A percentile compares a stretch with the other conserved stretches of the same genome.
phyloP scores from a whole-genome alignment of 2,797 vertebrate genomes.

The Rhincodon typus region DNA sequence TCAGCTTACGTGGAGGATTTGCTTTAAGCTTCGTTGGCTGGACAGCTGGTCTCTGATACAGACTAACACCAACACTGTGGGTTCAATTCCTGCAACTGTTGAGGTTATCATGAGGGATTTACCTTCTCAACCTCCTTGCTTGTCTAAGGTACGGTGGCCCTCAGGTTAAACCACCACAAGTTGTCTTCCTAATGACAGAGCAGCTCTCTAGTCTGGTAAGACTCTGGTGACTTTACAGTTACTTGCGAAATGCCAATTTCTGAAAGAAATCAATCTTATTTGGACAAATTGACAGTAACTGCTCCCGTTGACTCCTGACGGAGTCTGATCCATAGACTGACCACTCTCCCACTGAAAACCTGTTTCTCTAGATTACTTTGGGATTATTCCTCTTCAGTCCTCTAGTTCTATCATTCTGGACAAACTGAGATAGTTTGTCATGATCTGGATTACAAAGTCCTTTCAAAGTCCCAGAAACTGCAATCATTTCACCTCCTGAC shows the following conservation, averaged over 20 bases:
- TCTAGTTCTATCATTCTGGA: background rate
- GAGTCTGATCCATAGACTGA: background rate
- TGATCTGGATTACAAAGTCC: background rate
- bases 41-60: too few relatives aligned
- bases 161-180: too few relatives aligned
- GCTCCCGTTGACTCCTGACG: background rate
- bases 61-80: too few relatives aligned
- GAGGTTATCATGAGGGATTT: too few relatives aligned
- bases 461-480: background rate
- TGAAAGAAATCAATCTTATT: background rate
- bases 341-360: background rate
- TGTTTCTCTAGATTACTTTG: background rate
- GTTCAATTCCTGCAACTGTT: too few relatives aligned
- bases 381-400: background rate
- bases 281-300: background rate
- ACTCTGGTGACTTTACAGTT: too few relatives aligned
- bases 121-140: too few relatives aligned
- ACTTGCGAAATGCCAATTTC: background rate
- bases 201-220: too few relatives aligned
- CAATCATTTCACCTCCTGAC: background rate
- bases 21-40: too few relatives aligned
- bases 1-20: background rate
- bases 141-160: too few relatives aligned
- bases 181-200: too few relatives aligned
- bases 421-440: background rate